Base-by-base conservation (phyloP, 2,888 invertebrate genomes). In the Diarsia dahlii region DNA sequence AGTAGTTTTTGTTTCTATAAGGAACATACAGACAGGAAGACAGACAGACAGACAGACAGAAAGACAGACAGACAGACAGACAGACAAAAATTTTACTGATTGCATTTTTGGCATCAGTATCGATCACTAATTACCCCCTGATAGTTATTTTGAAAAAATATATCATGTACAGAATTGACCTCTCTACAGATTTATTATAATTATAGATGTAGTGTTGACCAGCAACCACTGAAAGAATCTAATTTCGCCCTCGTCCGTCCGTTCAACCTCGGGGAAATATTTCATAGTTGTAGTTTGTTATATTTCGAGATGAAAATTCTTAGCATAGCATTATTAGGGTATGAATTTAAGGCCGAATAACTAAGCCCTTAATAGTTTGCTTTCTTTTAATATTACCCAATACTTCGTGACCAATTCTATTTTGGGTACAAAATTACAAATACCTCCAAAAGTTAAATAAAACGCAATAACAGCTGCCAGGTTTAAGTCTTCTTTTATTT, bases 271-370 rank as follows among this genome's bases (percentile, higher is more conserved):
- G 71, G 18, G 56, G 77, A 75, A 68, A 68, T 73, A 65, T 71
- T 71, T 68, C 50, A 73, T 78, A 84, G 69, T 81, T 71, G 13
- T 62, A 68, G 34, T 79, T 67, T 71, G n/a, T 23, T 75, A 54
- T 74, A 66, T 71, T 75, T 72, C 34, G 39, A 69, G 46, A 85
- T 80, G 65, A 85, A 77, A 80, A 80, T 84, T 80, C 74, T 74
- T 84, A 39, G 50, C 65, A 67, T 76, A 54, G 76, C 71, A 23
- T 62, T 82, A 54, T 28, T 66, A 54, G 45, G 46, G 68, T 63
- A 63, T n/a, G 67, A 74, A 79, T 70, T 62, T 56, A 39, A 39
- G 74, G 20, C 15, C 15, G 74, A 81, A 79, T 67, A 81, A 50
- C 50, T 50, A 45, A 34, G 6, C 13, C 18, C 20, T 45, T 34